Conservation (phyloP, 2,888 invertebrate species). For the Sminthurinus aureus region DNA sequence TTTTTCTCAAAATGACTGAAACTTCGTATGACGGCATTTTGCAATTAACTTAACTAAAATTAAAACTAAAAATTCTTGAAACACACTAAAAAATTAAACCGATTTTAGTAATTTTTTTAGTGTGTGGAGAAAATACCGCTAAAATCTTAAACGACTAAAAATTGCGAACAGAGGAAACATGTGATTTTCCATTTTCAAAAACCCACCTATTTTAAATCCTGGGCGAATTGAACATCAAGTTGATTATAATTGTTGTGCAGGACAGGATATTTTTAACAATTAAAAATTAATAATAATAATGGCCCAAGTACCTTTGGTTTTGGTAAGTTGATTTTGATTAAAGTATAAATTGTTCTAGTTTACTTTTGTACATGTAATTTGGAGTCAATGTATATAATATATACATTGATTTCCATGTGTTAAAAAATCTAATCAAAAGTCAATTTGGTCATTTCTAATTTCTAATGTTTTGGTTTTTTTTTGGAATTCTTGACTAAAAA, state of each 20-base stretch:
- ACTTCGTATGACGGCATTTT: constrained; percentile 60
- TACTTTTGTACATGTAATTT: no score
- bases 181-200: no score
- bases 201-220: no score
- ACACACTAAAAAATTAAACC: no score
- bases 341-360: no score
- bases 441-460: no score
- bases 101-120: not conserved
- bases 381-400: no score
- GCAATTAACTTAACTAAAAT: not conserved
- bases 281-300: constrained; percentile 36
- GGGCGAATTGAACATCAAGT: not conserved
- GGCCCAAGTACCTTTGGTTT: constrained; percentile 50
- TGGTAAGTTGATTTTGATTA: constrained; percentile 41
- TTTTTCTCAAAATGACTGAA: constrained; percentile 51
- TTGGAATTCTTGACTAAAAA: no score
- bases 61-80: not conserved
- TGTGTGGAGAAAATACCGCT: not conserved
- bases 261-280: not conserved
- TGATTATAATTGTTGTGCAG: not conserved
- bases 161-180: not conserved
- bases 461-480: no score
- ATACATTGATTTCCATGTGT: no score
- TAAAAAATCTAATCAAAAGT: no score
- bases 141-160: not conserved